Conservation (phyloP, 2,113 vertebrate genomes). For the Nibea albiflora region DNA sequence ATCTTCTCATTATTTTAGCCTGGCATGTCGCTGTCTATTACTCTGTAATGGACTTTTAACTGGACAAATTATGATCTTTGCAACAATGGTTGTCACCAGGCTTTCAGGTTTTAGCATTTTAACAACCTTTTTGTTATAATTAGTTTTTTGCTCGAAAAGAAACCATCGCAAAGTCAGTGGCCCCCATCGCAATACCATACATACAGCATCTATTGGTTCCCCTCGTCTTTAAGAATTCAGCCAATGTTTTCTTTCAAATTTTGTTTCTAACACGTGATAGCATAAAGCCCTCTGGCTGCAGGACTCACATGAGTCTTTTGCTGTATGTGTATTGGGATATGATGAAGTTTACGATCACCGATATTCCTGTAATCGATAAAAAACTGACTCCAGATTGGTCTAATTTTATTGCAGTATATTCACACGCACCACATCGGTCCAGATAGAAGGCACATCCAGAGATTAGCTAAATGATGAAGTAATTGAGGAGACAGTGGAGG, state of each 20-base stretch:
- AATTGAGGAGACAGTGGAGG: constrained; percentile 45
- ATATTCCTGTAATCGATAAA: not conserved
- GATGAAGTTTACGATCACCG: not conserved
- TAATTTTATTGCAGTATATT: constrained; percentile 25
- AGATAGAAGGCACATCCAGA: constrained; percentile 30
- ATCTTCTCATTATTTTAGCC: not conserved
- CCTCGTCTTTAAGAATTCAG: not conserved
- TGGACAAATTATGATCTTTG: constrained; percentile 12
- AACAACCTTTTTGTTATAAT: not conserved
- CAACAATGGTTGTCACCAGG: constrained; percentile 1
- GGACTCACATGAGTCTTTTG: not conserved
- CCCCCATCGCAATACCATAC: not conserved
- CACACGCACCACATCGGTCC: not conserved
- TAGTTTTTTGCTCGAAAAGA: not conserved
- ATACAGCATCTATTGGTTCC: not conserved
- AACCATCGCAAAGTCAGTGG: constrained; percentile 2
- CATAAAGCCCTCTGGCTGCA: not conserved
- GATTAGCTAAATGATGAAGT: constrained; percentile 46
- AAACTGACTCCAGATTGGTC: constrained; percentile 1
- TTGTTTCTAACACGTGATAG: too few species aligned
- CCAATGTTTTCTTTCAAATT: constrained; percentile 2
- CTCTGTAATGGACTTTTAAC: not conserved
- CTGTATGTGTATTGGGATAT: not conserved
- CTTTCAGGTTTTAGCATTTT: not conserved
- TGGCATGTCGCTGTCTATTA: constrained; percentile 1